A percentile compares a stretch with the other conserved stretches of the same genome.
Conservation (phyloP, 2,113 vertebrate species). For the Zosterops lateralis region DNA sequence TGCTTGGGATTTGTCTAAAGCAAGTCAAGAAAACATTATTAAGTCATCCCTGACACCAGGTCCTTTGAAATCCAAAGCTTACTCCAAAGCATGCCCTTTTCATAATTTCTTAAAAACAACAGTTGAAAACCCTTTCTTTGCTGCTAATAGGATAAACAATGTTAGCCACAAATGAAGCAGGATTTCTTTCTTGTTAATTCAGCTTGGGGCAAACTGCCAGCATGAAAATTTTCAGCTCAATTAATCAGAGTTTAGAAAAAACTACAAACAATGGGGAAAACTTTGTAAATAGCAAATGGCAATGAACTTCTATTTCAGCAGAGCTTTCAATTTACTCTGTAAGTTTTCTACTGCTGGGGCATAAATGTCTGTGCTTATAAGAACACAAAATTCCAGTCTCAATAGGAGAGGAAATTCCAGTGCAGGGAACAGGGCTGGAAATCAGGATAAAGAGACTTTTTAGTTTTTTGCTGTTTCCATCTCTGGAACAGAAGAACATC, state of each 20-base stretch:
- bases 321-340: neutral
- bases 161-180: conserved; percentile 12
- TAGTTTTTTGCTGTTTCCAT: neutral
- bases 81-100: neutral
- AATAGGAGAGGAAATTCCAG: neutral
- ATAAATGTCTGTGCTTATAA: neutral
- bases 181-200: neutral
- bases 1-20: neutral
- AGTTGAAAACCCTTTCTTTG: neutral
- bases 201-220: conserved; percentile 8
- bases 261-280: neutral
- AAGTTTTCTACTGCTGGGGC: neutral
- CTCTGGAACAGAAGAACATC: neutral
- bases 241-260: conserved; percentile 22
- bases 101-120: neutral
- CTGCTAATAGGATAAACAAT: conserved; percentile 10
- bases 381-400: neutral
- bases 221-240: conserved; percentile 1
- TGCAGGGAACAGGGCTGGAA: neutral
- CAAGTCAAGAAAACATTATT: neutral
- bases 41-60: neutral
- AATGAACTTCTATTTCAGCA: neutral
- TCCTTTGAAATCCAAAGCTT: conserved; percentile 8
- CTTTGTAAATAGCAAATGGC: neutral
- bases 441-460: neutral